Conservation (phyloP, 2,113 vertebrate genomes). For the Clinocottus analis region DNA sequence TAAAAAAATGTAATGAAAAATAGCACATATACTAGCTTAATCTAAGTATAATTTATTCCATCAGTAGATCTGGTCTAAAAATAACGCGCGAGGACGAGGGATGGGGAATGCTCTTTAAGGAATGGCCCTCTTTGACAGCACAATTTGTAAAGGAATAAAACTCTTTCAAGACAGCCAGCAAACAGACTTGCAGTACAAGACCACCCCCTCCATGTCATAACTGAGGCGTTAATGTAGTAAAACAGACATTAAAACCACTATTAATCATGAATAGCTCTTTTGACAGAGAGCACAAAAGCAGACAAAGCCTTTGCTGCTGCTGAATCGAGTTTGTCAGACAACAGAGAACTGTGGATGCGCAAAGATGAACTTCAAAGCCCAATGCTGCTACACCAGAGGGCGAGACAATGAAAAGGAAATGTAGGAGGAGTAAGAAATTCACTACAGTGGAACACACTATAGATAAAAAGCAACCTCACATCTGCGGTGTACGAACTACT, state of each 20-base stretch:
- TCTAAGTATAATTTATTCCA: slow-evolving; percentile 24
- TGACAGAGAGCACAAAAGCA: slow-evolving; percentile 59
- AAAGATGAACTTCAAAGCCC: slow-evolving; percentile 63
- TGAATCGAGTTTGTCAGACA: slow-evolving; percentile 63
- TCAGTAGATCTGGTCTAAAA: slow-evolving; percentile 35
- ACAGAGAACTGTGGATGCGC: slow-evolving; percentile 33
- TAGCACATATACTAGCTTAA: not conserved
- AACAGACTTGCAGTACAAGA: slow-evolving; percentile 28
- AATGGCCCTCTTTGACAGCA: slow-evolving; percentile 27
- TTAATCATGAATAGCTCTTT: slow-evolving; percentile 68
- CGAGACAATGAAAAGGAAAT: slow-evolving; percentile 31
- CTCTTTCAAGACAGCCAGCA: slow-evolving; percentile 44
- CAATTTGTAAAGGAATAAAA: slow-evolving; percentile 53
- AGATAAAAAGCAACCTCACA: slow-evolving; percentile 26
- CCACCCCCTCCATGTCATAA: slow-evolving; percentile 53
- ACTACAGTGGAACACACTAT: slow-evolving; percentile 11
- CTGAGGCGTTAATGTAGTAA: slow-evolving; percentile 62
- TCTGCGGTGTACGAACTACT: slow-evolving; percentile 12
- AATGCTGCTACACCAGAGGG: slow-evolving; percentile 24
- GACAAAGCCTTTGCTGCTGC: slow-evolving; percentile 49
- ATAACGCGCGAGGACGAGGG: slow-evolving; percentile 9
- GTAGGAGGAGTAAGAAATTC: slow-evolving; percentile 26
- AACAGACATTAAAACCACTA: slow-evolving; percentile 70
- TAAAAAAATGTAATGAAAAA: not conserved
- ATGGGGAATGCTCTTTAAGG: slow-evolving; percentile 19